phyloP scores from a whole-genome alignment of 2,113 vertebrate genomes.

The Carassius gibelio region DNA sequence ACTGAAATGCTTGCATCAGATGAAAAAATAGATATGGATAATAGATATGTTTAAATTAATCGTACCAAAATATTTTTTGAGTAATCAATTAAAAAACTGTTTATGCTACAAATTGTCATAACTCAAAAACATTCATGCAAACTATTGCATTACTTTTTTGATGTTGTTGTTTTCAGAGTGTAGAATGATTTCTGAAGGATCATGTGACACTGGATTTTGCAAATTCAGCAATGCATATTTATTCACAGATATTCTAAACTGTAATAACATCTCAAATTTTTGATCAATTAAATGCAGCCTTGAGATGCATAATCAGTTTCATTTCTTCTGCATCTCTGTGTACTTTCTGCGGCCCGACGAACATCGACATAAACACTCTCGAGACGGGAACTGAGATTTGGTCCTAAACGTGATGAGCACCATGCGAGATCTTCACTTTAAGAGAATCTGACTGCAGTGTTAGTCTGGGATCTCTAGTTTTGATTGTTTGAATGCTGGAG shows the following conservation, averaged over 20 bases:
- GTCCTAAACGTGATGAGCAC: constrained; percentile 52
- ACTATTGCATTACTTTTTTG: background rate
- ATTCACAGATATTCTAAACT: background rate
- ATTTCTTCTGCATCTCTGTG: background rate
- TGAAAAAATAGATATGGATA: background rate
- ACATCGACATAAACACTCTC: background rate
- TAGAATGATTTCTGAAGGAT: background rate
- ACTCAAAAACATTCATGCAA: background rate
- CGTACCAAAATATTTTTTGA: too few relatives aligned
- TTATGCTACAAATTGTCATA: background rate
- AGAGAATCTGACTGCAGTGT: constrained; percentile 3
- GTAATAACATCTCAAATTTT: background rate
- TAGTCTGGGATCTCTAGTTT: background rate
- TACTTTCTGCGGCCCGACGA: constrained; percentile 14
- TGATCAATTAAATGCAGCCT: background rate
- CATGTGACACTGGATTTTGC: background rate
- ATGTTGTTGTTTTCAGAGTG: background rate
- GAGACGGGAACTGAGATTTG: constrained; percentile 46
- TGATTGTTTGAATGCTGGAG: background rate
- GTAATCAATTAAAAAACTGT: too few relatives aligned
- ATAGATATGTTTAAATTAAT: background rate
- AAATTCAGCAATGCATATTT: background rate
- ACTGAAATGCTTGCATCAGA: background rate
- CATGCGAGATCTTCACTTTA: constrained; percentile 16
- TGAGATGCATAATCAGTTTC: background rate